Evolutionary conservation across 2,797 vertebrate genomes (phyloP).

Genomic region (Pangasius djambal): DNA sequence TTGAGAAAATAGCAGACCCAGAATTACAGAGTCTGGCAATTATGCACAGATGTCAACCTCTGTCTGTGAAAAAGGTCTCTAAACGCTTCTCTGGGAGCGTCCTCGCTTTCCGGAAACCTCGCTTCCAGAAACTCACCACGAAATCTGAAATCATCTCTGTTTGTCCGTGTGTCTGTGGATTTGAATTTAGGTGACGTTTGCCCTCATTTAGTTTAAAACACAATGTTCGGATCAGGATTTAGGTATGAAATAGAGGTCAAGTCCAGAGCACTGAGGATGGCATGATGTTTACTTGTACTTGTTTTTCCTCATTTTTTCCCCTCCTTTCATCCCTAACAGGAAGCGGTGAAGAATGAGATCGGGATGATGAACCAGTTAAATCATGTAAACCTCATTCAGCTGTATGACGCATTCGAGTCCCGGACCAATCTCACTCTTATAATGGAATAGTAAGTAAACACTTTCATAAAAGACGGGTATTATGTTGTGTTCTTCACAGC

Average conservation of each 20-base stretch:
- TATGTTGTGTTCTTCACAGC: background rate
- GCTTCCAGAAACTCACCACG: background rate
- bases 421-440: constrained; percentile 82
- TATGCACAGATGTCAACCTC: constrained; percentile 26
- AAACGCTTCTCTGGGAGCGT: background rate
- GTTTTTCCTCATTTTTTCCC: background rate
- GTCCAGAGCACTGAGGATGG: background rate
- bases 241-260: background rate
- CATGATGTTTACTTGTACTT: background rate
- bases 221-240: background rate
- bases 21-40: constrained; percentile 28
- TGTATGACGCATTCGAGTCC: constrained; percentile 87
- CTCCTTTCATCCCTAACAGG: constrained; percentile 65
- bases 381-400: constrained; percentile 86
- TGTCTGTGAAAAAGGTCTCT: background rate
- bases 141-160: background rate
- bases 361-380: constrained; percentile 88
- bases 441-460: constrained; percentile 86
- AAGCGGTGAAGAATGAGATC: constrained; percentile 88
- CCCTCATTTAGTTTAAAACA: background rate
- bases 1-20: constrained; percentile 10
- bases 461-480: background rate
- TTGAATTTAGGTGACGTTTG: background rate
- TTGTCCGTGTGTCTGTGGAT: background rate
- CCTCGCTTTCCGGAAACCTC: background rate